Conservation (phyloP, 1,140 invertebrate species). For the Drosophila pachea region DNA sequence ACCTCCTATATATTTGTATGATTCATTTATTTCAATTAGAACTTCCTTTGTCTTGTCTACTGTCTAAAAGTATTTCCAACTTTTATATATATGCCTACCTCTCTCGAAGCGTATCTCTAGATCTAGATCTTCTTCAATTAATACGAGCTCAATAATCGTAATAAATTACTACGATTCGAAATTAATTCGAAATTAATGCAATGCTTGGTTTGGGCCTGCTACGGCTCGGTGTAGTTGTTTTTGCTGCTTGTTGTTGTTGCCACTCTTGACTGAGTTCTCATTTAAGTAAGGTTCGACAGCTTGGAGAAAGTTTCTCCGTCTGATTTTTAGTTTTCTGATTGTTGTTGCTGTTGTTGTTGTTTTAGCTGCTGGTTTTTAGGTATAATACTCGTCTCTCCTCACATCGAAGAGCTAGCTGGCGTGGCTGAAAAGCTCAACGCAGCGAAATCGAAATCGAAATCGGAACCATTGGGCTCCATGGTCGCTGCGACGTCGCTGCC, state of each 20-base stretch:
- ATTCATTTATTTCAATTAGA: background rate
- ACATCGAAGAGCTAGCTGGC: slow-evolving; percentile 21
- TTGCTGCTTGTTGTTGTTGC: slow-evolving; percentile 5
- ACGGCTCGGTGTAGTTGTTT: slow-evolving; percentile 21
- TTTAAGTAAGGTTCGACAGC: slow-evolving; percentile 48
- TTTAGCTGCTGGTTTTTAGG: slow-evolving; percentile 15
- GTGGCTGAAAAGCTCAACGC: slow-evolving; percentile 36
- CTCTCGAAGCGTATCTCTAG: too few relatives aligned
- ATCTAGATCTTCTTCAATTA: slow-evolving; percentile 1
- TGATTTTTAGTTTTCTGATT: slow-evolving; percentile 47
- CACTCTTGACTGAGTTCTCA: slow-evolving; percentile 48
- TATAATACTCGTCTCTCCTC: slow-evolving; percentile 20
- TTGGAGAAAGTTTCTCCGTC: slow-evolving; percentile 68
- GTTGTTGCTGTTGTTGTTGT: slow-evolving; percentile 34
- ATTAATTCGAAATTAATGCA: background rate
- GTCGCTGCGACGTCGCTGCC: slow-evolving; percentile 11
- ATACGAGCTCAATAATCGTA: slow-evolving; percentile 2
- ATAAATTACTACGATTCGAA: background rate
- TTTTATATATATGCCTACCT: too few relatives aligned
- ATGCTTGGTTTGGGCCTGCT: slow-evolving; percentile 37
- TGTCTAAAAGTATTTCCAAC: too few relatives aligned
- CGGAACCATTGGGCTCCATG: slow-evolving; percentile 16
- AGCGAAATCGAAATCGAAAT: slow-evolving; percentile 49
- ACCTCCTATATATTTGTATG: background rate
- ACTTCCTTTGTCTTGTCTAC: too few relatives aligned